Percentiles rank a stretch among this genome's conserved stretches.
These are phyloP conservation scores for Poeciliopsis prolifica DNA, from an alignment of 2,113 vertebrate genomes.

Conservation along the genomic window DNA sequence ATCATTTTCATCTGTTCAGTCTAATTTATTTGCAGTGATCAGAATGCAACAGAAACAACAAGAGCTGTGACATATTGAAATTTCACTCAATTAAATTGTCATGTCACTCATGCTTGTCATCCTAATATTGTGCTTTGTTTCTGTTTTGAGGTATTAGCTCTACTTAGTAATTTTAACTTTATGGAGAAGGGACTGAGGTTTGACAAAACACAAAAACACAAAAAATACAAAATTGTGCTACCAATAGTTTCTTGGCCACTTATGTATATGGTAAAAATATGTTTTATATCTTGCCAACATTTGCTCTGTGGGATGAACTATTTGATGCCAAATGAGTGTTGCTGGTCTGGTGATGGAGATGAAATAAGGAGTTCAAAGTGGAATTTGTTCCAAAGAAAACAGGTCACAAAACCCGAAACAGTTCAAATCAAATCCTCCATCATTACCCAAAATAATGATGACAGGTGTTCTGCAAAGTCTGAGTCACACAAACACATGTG, in stretches of 20 bases:
- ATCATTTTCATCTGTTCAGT: conserved; percentile 5
- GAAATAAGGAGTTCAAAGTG: conserved; percentile 19
- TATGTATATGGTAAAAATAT: neutral
- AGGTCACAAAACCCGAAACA: conserved; percentile 34
- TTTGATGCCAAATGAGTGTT: conserved; percentile 20
- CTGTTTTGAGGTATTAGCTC: neutral
- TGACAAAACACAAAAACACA: neutral
- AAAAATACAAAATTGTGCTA: neutral
- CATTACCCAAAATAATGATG: conserved; percentile 29
- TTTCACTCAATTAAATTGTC: neutral
- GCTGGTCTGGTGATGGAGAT: conserved; percentile 1
- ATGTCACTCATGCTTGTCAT: neutral
- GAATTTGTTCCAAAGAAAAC: conserved; percentile 38
- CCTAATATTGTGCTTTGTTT: neutral
- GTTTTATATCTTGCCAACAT: conserved; percentile 27
- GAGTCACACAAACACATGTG: conserved; percentile 29
- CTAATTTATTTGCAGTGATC: neutral
- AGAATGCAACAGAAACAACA: neutral
- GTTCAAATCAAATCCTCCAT: conserved; percentile 11
- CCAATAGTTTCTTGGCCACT: neutral
- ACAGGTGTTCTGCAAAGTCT: conserved; percentile 35
- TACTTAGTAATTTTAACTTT: neutral
- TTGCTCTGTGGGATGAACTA: conserved; percentile 17
- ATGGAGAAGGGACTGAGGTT: conserved; percentile 3
- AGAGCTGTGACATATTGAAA: neutral